Evolutionary conservation across 1,140 invertebrate species (phyloP), one percentile per base, ranked within the genome.

Genomic region (Triops cancriformis): DNA sequence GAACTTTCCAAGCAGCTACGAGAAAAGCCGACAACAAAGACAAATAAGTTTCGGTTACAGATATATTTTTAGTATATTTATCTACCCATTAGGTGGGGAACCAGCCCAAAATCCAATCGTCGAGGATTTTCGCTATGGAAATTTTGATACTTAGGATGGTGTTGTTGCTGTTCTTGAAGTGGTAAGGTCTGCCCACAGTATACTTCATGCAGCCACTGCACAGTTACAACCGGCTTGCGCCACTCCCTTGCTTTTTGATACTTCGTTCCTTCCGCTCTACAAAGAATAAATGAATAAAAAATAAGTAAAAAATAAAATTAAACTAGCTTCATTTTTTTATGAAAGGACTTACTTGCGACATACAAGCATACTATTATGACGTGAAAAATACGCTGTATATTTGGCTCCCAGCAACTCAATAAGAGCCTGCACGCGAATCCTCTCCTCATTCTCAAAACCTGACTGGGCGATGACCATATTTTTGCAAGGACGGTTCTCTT

Each of bases 151-250:
- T 94, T 94, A 0, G 89, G 89, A 82, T 89, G 91, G 80, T 94
- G 93, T 75, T 89, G 91, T 86, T 91, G 93, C 82, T 93, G 90
- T 64, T 64, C 51, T 64, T 64, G 51, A 0, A 96, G 85, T 5
- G 91, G 92, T 80, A 88, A 91, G 83, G 91, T 90, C 83, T 96
- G 93, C 1, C 96, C 97, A 78, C 98, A 91, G 80, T 98, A 87
- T 51, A 98, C 88, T 84, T 98, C 96, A 76, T 93, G 95, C 72
- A 99, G 85, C 96, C 97, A 98, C 79, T 93, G 91, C 9, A 93
- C 91, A 85, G 96, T 98, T 0, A 98, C 95, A 2, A 95, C 90
- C 18, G 93, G 91, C 43, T 87, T 86, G 28, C 85, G 84, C 93
- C 94, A 98, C 84, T 98, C 94, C 73, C 93, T 89, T 0, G 97